Evolutionary conservation across 1,140 invertebrate genomes (phyloP).

Genomic region (Rhagoletis pomonella): DNA sequence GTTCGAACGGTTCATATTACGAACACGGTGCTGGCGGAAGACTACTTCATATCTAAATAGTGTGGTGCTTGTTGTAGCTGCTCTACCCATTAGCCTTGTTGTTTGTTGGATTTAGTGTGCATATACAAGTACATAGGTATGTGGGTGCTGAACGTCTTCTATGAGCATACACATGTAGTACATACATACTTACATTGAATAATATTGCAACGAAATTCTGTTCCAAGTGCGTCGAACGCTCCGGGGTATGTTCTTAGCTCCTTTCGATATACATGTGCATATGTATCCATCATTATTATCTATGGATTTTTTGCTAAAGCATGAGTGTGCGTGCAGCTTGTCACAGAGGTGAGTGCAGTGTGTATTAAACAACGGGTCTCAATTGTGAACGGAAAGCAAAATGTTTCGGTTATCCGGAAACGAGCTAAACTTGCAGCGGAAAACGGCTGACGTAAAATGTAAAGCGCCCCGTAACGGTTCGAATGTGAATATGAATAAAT

Average conservation of each 20-base stretch:
- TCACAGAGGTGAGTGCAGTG: background rate
- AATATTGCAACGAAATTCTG: no score
- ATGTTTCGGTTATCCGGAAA: constrained; percentile 1
- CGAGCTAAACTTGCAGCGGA: background rate
- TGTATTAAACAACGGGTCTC: background rate
- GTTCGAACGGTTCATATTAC: constrained; percentile 60
- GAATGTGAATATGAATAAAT: background rate
- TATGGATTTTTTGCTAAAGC: background rate
- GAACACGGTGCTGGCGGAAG: background rate
- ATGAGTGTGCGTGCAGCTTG: background rate
- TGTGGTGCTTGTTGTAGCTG: background rate
- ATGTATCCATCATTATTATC: background rate
- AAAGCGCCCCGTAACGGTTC: background rate
- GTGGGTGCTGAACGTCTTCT: background rate
- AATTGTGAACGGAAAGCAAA: background rate
- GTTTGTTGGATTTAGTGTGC: background rate
- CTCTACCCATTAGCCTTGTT: background rate
- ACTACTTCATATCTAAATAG: background rate
- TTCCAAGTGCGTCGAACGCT: no score
- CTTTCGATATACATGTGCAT: background rate
- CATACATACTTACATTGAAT: background rate
- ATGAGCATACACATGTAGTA: background rate
- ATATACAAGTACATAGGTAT: background rate
- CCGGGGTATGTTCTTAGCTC: no score
- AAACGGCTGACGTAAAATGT: background rate